Evolutionary conservation across 2,888 invertebrate species (phyloP), one percentile per base, ranked within the genome.

Genomic region (Leptopterna dolabrata): DNA sequence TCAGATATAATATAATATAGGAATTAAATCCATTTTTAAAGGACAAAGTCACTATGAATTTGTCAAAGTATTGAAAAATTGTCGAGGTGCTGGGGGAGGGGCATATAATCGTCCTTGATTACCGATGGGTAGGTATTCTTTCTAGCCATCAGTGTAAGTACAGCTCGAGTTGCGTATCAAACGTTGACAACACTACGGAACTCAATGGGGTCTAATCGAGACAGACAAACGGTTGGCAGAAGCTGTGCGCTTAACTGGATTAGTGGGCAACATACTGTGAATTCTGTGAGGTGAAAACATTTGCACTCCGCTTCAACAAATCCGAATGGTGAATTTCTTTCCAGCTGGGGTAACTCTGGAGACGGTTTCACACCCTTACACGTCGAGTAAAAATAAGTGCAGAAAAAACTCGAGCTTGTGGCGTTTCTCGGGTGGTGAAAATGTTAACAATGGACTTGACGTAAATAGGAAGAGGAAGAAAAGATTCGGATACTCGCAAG

Each of bases 401-500:
- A 29, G 0, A 29, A 29, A 24, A 63, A 63, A 47, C 1, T 47
- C 16, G 47, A 14, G 47, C 47, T 47, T 47, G 14, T 13, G 47
- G 4, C 47, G 47, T 47, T 36, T 45, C n/a, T 45, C 24, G 78
- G 41, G 45, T 78, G 78, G 78, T 43, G 78, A 45, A 78, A 19
- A 45, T 27, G 19, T 78, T 45, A 1, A 78, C 78, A 78, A 81
- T 81, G 29, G 81, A 27, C n/a, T 3, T 7, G 81, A 30, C 81
- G 81, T 55, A 55, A 55, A 55, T 81, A 81, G 16, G 73, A 19
- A 13, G 36, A 36, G 55, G 51, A 51, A 81, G 55, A 43, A 24
- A 73, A 36, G 76, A 76, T 76, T 76, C 36, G 13, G 16, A 24
- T n/a, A 78, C 41, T 78, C 78, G n/a, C 76, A 24, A 43, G 78